phyloP scores from a whole-genome alignment of 2,113 vertebrate species.

The Sinocyclocheilus maitianheensis region DNA sequence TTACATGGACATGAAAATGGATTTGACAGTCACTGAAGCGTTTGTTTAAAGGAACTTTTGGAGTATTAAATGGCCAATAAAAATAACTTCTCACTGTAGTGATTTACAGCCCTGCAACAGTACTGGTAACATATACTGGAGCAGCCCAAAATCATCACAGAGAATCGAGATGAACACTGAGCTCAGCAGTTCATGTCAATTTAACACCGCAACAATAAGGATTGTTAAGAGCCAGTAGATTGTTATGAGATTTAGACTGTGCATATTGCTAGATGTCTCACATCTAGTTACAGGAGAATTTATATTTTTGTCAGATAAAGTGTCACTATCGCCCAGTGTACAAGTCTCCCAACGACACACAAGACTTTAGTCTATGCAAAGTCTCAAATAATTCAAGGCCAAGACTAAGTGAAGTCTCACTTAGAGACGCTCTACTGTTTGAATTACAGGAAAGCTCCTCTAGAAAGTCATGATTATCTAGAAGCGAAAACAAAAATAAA shows the following conservation, averaged over 20 bases:
- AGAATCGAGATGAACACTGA: neutral
- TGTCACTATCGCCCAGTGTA: neutral
- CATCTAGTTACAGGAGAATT: neutral
- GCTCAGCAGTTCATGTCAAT: neutral
- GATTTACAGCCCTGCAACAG: conserved; percentile 9
- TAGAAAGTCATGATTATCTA: too few relatives aligned
- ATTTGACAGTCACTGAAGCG: neutral
- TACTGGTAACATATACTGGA: neutral
- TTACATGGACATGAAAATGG: conserved; percentile 12
- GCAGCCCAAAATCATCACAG: neutral
- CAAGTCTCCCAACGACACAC: neutral
- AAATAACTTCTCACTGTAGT: neutral
- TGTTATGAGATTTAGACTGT: neutral
- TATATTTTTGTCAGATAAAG: neutral
- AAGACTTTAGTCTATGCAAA: too few relatives aligned
- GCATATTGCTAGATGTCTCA: neutral
- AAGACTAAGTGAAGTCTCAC: neutral
- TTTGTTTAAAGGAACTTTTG: neutral
- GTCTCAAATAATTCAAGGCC: neutral
- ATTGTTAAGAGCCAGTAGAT: neutral
- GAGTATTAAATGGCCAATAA: conserved; percentile 1
- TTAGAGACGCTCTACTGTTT: too few relatives aligned
- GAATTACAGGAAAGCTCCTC: too few relatives aligned
- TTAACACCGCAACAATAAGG: neutral
- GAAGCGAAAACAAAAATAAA: too few relatives aligned